Base-by-base conservation (phyloP, 1,140 invertebrate species). In the Laupala kohalensis region DNA sequence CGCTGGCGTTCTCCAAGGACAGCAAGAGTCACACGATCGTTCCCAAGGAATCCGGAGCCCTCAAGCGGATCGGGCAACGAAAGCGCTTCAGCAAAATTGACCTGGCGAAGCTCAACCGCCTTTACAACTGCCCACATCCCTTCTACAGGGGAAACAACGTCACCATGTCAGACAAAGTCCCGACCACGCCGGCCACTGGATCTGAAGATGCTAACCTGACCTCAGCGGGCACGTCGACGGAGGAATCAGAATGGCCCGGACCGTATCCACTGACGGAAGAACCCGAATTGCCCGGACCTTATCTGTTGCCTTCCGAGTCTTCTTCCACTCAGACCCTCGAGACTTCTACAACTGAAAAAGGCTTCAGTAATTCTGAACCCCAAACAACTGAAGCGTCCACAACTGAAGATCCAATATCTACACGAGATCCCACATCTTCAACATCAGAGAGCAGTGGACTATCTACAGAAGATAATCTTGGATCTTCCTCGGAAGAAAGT, bases 1-100 rank as follows among this genome's bases (percentile, higher is more conserved):
- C 78, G 29, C 78, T 78, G n/a, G 81, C 83, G 15, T 84, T 84
- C 73, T 78, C 81, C 53, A 83, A 77, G 72, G 73, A 81, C 65
- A 72, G 63, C 9, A 9, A 71, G 2, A 29, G 71, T 67, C 72
- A 72, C n/a, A 78, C 77, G 9, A 76, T 79, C 23, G 67, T 77
- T 24, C 78, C 79, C 19, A 73, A 25, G 63, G 74, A 66, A 4
- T 23, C 9, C 6, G n/a, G 30, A 25, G 68, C 30, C 15, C 25
- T 73, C 13, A 66, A 26, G 23, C 0, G 6, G n/a, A 73, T 73
- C 25, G 72, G 72, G 0, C 72, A 73, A 25, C 27, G 72, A 15
- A 65, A 25, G 23, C 23, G 63, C 3, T 70, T 67, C 26, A 70
- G 69, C 23, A 37, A 26, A 12, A 37, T 73, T 12, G 72, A 73